Evolutionary conservation across 2,797 vertebrate species (phyloP), one percentile per base, ranked within the genome.

Genomic region (Botia almorhae): DNA sequence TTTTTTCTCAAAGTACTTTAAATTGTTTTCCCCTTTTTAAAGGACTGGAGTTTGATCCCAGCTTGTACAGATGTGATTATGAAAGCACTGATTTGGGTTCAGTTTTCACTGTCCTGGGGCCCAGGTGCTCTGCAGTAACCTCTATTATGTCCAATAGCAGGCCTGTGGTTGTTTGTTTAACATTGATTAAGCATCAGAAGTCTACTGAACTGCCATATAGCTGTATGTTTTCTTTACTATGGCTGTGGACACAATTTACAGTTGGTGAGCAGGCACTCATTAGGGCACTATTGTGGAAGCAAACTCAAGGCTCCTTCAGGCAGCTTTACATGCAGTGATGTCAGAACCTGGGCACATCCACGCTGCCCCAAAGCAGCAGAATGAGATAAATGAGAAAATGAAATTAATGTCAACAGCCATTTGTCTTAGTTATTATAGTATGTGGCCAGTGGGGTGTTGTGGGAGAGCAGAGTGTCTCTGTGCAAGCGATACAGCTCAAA

Each of bases 101-200:
- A 10, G 43, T 19, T 73, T 76, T 29, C 5, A 7, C 68, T 46
- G 69, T 58, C 73, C 85, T 43, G 56, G 1, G 87, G 82, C 50
- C 61, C 33, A 50, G 64, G 53, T 12, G 46, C 74, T 82, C 75
- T 16, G 61, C 78, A 70, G 58, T 51, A 82, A 78, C 74, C 63
- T 82, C 83, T 56, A 76, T 83, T 78, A 75, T 50, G 51, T 78
- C 64, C 82, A 74, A 81, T 82, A 84, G 82, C 75, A 80, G 78
- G 50, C 80, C 81, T 81, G 72, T 68, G 74, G 82, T 84, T 85
- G 85, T 89, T 84, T 87, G 82, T 85, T 89, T 85, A 86, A 84
- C 74, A 76, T 81, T 83, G 64, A 80, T 85, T 87, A 84, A 76
- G 76, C 76, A 82, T 84, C 60, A 29, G 56, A 78, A 85, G 85